These are phyloP conservation scores for Sarcophaga subvicina DNA, from an alignment of 2,888 invertebrate genomes.

Conservation along the genomic window DNA sequence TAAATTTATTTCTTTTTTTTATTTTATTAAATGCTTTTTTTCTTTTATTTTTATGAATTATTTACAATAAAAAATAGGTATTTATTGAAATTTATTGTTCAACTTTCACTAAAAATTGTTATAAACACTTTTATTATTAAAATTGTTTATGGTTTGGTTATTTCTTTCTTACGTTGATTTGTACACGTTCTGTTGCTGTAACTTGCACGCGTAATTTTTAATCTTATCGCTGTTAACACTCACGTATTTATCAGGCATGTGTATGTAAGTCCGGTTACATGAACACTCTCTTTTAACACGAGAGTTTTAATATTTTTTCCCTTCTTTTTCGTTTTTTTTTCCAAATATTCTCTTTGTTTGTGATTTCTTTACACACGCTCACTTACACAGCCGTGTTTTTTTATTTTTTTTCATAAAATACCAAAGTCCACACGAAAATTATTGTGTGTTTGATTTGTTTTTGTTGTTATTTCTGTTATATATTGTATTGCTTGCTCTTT, in stretches of 20 bases:
- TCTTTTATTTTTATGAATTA: constrained; percentile 30
- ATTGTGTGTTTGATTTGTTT: constrained; percentile 55
- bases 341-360: background rate
- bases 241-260: background rate
- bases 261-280: background rate
- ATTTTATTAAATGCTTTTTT: constrained; percentile 25
- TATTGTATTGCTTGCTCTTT: constrained; percentile 66
- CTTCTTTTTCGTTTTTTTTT: background rate
- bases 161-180: constrained; percentile 18
- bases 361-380: background rate
- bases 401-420: constrained; percentile 29
- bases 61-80: constrained; percentile 20
- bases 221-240: constrained; percentile 19
- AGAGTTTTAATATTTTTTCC: background rate
- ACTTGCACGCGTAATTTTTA: constrained; percentile 31
- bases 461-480: constrained; percentile 70
- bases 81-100: constrained; percentile 2
- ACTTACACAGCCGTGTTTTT: constrained; percentile 11
- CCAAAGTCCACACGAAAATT: constrained; percentile 58
- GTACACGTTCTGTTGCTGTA: constrained; percentile 43
- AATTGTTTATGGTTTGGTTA: background rate
- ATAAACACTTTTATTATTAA: constrained; percentile 2
- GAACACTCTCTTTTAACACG: background rate
- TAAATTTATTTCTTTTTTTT: constrained; percentile 20
- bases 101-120: background rate